Evolutionary conservation across 2,888 invertebrate species (phyloP).

Genomic region (Himalopsyche tibetana): DNA sequence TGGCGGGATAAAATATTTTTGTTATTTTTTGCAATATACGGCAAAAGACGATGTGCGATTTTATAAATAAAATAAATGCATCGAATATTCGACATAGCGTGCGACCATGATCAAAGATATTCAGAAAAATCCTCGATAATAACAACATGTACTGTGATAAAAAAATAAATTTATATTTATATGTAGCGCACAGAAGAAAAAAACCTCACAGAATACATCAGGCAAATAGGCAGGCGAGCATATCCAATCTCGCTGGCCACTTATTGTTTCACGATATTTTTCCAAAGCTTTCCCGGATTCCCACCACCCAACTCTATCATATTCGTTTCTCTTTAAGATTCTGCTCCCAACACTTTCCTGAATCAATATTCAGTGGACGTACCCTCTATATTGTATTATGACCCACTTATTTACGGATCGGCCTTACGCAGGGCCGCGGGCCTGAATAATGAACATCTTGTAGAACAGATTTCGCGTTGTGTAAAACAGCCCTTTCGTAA

Average conservation of each 20-base stretch:
- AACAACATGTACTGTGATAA: conserved; percentile 23
- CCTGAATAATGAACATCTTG: conserved; percentile 45
- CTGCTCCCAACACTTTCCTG: conserved; percentile 32
- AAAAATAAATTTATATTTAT: conserved; percentile 31
- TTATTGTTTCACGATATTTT: conserved; percentile 26
- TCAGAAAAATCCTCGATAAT: neutral
- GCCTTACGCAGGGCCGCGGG: conserved; percentile 38
- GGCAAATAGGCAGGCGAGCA: neutral
- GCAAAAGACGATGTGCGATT: neutral
- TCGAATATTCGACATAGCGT: neutral
- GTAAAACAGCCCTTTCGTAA: conserved; percentile 14
- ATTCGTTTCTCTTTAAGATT: neutral
- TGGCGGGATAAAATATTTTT: too few relatives aligned
- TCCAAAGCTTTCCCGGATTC: neutral
- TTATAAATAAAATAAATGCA: neutral
- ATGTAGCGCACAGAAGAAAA: neutral
- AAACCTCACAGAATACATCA: conserved; percentile 23
- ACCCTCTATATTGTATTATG: conserved; percentile 57
- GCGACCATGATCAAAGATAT: conserved; percentile 20
- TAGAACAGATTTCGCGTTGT: conserved; percentile 39
- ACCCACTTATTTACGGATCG: conserved; percentile 56
- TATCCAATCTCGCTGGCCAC: conserved; percentile 27
- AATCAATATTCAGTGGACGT: conserved; percentile 61
- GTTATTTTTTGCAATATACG: neutral
- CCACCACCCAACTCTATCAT: conserved; percentile 10